Percentiles rank a stretch among this genome's conserved stretches.
These are phyloP conservation scores for Norana najaformis DNA, from an alignment of 2,888 invertebrate species.

Conservation along the genomic window DNA sequence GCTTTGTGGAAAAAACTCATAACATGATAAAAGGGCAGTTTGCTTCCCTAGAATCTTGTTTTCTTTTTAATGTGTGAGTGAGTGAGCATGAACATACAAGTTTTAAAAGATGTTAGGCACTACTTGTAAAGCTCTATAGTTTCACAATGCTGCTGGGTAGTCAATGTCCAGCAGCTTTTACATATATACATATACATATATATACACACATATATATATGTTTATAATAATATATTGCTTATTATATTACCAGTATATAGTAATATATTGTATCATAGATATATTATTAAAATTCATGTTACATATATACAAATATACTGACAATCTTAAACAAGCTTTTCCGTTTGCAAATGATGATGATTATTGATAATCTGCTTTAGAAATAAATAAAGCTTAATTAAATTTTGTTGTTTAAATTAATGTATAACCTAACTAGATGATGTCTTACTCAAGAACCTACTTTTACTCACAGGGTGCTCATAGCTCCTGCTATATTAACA, in stretches of 20 bases:
- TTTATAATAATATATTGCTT: slow-evolving; percentile 4
- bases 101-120: not conserved
- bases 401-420: not conserved
- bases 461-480: not conserved
- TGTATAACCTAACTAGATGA: slow-evolving; percentile 13
- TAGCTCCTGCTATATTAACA: not conserved
- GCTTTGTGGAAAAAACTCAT: slow-evolving; percentile 16
- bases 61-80: not conserved
- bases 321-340: not conserved
- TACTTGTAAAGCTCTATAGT: not conserved
- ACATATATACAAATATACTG: not conserved
- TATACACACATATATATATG: not conserved
- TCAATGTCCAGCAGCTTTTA: not conserved
- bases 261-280: not conserved
- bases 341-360: not conserved
- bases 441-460: too few relatives aligned
- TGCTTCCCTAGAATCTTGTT: not conserved
- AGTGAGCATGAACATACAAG: not conserved
- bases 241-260: slow-evolving; percentile 4
- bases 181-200: not conserved
- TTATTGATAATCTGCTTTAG: slow-evolving; percentile 6
- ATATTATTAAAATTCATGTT: not conserved
- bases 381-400: not conserved
- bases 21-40: not conserved
- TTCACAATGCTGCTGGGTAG: not conserved